Base-by-base conservation (phyloP, 2,113 vertebrate species). In the Copsychus sechellarum region DNA sequence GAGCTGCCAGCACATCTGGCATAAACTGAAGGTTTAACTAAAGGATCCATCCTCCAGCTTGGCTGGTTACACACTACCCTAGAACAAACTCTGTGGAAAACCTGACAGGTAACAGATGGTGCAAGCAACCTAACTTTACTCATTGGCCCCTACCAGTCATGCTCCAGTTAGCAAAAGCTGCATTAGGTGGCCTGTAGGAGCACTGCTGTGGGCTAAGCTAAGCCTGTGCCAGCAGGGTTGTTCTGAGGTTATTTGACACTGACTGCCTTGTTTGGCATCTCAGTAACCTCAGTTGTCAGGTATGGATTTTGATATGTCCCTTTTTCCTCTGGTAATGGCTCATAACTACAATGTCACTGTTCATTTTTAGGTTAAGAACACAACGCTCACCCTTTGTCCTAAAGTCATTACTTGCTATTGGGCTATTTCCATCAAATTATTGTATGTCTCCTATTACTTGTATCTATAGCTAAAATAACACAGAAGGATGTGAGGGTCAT, bases 51-150 rank as follows among this genome's bases (percentile, higher is more conserved):
- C 76, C 83, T 92, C 42, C 81, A 67, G 70, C 81, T 50, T 92
- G 74, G 82, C 79, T 25, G 2, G 76, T 81, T 93, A 73, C 54
- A 60, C 51, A 18, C 74, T 90, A 58, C 58, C 62, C 34, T 73
- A 78, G 93, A 88, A 95, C 51, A 88, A 90, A 56, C 81, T 82
- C 80, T 58, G 21, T 81, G 87, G 82, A 94, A 86, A 70, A 86
- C 45, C 62, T 95, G 91, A 92, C 90, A 91, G 87, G 45, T 93
- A 94, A 43, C 96, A 96, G 91, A 95, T 94, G 91, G 92, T 86
- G 24, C 70, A 61, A 53, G 69, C 65, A 80, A 12, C 45, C 8
- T 76, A 57, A 81, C 88, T 90, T 64, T 73, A 86, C 87, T 93
- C 24, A 0, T 38, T 78, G 73, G 43, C 65, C 82, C 73, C 71